Evolutionary conservation across 2,113 vertebrate genomes (phyloP).

Genomic region (Cochlearius cochlearius): DNA sequence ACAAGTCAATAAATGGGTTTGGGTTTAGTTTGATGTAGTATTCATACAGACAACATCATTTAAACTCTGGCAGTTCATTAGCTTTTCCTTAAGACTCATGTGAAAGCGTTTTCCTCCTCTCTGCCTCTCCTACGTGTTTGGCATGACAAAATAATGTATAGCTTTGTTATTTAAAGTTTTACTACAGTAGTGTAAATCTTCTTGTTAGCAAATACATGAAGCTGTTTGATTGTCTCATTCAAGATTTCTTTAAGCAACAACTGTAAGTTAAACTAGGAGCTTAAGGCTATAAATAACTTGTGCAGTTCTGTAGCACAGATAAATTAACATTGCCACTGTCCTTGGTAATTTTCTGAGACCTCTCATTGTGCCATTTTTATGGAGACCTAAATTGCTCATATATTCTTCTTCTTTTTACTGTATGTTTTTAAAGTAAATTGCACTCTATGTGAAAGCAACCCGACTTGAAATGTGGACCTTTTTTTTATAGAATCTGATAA

Average conservation of each 20-base stretch:
- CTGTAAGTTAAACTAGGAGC: neutral
- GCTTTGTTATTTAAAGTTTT: neutral
- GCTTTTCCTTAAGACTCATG: neutral
- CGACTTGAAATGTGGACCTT: neutral
- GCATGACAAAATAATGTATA: neutral
- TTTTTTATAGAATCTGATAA: neutral
- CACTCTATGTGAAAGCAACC: neutral
- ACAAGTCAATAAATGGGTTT: neutral
- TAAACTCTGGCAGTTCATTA: neutral
- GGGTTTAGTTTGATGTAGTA: neutral
- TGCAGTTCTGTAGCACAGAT: neutral
- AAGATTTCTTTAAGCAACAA: neutral
- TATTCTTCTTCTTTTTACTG: neutral
- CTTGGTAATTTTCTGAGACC: neutral
- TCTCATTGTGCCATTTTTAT: neutral
- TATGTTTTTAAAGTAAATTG: neutral
- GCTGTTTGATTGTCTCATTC: neutral
- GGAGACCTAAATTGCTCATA: neutral
- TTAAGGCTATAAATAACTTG: neutral
- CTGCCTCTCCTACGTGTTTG: neutral
- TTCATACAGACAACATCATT: neutral
- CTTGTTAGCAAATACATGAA: neutral
- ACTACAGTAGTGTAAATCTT: neutral
- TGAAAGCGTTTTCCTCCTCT: neutral
- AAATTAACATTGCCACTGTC: neutral